Evolutionary conservation across 2,888 invertebrate genomes (phyloP), one percentile per base, ranked within the genome.

Genomic region (Drosophila yooni): DNA sequence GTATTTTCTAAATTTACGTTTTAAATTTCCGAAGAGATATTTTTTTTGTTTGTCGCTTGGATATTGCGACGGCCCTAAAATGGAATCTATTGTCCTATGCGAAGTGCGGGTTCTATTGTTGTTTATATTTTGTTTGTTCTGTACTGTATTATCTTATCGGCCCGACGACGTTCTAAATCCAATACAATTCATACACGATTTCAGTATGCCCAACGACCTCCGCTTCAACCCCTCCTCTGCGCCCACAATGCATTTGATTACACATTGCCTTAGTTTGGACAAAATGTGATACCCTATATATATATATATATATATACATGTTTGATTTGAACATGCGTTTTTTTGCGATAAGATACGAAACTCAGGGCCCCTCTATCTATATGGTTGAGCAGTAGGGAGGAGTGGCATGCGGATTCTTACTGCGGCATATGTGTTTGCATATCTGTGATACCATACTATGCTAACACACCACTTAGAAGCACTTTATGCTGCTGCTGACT

Each of bases 301-400:
- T 33, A 11, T 36, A 31, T 36, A 31, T 34, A 6, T 52, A 54
- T 51, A 48, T 40, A 64, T 43, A 67, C 18, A 36, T 70, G 73
- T 78, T 77, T 87, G 75, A 80, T 82, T 78, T 70, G 67, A 61
- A 83, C 85, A 85, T 79, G 76, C 76, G 76, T 77, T 80, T 76
- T 10, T 57, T 38, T 36, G n/a, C 40, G 83, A 84, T 87, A 81
- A 84, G 83, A 84, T 84, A 79, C 84, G 67, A 36, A 51, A 48
- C 54, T 51, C 38, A 25, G 15, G 46, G 25, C 25, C 27, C 46
- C 15, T 2, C 46, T 46, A 25, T 46, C 25, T 25, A 2, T 27
- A 25, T 13, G 25, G 46, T 15, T 46, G 15, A 15, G 15, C 1
- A 46, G 15, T 2, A 25, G 15, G 18, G 25, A 15, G 46, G 7